phyloP scores from a whole-genome alignment of 2,888 invertebrate genomes.

The Perdita meconis region DNA sequence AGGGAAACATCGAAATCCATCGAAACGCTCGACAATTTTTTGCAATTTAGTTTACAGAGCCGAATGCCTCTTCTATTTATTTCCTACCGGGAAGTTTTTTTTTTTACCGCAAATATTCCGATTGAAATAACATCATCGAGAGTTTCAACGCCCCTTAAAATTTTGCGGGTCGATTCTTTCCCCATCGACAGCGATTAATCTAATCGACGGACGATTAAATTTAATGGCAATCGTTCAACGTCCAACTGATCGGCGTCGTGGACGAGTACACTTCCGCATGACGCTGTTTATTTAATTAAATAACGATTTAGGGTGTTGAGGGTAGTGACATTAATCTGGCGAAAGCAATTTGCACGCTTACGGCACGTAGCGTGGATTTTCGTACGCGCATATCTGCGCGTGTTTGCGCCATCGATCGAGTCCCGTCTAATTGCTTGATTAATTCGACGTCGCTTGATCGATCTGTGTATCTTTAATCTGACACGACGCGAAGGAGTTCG shows the following conservation, averaged over 20 bases:
- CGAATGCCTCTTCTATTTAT: neutral
- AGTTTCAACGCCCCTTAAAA: neutral
- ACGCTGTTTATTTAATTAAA: conserved; percentile 53
- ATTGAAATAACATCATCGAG: neutral
- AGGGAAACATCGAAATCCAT: neutral
- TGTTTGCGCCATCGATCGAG: conserved; percentile 2
- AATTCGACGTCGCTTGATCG: conserved; percentile 5
- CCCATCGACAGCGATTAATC: conserved; percentile 9
- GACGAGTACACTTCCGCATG: conserved; percentile 27
- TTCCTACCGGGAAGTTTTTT: neutral
- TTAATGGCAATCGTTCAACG: conserved; percentile 24
- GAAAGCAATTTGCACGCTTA: conserved; percentile 54
- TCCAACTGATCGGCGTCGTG: conserved; percentile 3
- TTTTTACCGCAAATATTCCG: neutral
- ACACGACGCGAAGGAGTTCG: neutral
- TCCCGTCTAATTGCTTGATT: conserved; percentile 16
- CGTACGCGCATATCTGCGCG: conserved; percentile 3
- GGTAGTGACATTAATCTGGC: conserved; percentile 45
- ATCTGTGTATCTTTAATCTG: conserved; percentile 31
- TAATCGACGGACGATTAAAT: conserved; percentile 18
- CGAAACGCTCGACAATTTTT: neutral
- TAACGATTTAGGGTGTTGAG: conserved; percentile 32
- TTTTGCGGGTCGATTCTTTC: neutral
- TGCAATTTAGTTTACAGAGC: neutral
- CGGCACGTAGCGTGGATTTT: conserved; percentile 46